A percentile compares a stretch with the other conserved stretches of the same genome.
These are phyloP conservation scores for Chouioia cunea DNA, from an alignment of 2,888 invertebrate species.

Conservation along the genomic window DNA sequence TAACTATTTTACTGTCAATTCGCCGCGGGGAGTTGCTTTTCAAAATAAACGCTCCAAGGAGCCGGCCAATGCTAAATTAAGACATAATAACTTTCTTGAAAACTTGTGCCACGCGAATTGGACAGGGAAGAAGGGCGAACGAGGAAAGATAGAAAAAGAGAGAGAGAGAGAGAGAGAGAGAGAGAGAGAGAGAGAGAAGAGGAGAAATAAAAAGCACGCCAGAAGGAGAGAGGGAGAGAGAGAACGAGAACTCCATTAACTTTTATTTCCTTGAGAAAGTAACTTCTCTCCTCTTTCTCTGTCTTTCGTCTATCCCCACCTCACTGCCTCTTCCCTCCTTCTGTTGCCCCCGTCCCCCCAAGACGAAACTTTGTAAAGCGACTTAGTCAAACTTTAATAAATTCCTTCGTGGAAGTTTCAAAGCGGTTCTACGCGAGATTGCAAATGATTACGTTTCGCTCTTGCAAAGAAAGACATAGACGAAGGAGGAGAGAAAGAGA, in stretches of 20 bases:
- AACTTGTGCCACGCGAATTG: conserved; percentile 56
- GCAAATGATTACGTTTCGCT: conserved; percentile 62
- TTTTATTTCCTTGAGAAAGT: conserved; percentile 66
- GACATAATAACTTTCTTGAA: conserved; percentile 66
- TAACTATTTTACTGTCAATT: conserved; percentile 34
- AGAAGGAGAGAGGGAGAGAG: conserved; percentile 38
- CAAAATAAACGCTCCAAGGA: conserved; percentile 56
- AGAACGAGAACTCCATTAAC: conserved; percentile 64
- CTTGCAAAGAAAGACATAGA: conserved; percentile 46
- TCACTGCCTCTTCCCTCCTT: conserved; percentile 36
- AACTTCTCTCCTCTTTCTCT: conserved; percentile 55
- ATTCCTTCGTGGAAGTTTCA: conserved; percentile 65
- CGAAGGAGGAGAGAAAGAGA: conserved; percentile 28
- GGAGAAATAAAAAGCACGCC: conserved; percentile 32
- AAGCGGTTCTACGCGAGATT: conserved; percentile 62
- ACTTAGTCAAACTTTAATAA: conserved; percentile 67
- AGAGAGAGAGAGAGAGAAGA: conserved; percentile 45
- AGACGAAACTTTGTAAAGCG: conserved; percentile 65
- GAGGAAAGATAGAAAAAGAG: conserved; percentile 34
- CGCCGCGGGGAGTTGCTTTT: conserved; percentile 38
- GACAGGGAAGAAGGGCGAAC: conserved; percentile 49
- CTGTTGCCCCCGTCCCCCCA: conserved; percentile 39
- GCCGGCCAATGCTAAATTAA: conserved; percentile 64
- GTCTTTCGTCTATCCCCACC: conserved; percentile 44
- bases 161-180: conserved; percentile 43